Conservation (phyloP, 2,113 vertebrate species). For the Trematocara macrostoma region DNA sequence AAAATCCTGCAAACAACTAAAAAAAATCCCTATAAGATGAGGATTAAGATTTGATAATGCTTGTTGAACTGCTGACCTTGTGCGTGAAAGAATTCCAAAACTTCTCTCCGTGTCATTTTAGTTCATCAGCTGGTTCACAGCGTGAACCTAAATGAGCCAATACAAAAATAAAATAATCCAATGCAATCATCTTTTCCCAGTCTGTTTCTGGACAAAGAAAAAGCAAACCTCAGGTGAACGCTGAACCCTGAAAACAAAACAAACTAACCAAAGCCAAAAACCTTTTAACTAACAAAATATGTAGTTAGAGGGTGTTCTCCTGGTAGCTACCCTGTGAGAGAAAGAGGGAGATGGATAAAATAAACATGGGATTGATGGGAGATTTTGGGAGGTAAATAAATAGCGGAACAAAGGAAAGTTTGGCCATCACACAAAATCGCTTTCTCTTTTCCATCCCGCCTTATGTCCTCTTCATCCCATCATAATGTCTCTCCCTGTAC, state of each 20-base stretch:
- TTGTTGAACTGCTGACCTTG: background rate
- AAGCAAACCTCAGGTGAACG: slow-evolving; percentile 7
- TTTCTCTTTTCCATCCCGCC: background rate
- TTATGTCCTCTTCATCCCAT: background rate
- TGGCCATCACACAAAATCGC: background rate
- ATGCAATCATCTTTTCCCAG: background rate
- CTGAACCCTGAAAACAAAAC: slow-evolving; percentile 1
- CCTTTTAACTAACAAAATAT: background rate
- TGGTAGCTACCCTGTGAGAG: background rate
- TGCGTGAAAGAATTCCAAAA: background rate
- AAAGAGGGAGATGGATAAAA: background rate
- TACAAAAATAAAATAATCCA: background rate
- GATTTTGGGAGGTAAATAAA: background rate
- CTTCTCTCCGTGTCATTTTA: background rate
- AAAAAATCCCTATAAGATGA: background rate
- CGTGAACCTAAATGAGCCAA: background rate
- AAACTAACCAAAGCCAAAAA: background rate
- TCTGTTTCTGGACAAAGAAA: background rate
- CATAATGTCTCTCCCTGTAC: background rate
- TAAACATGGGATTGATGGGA: background rate
- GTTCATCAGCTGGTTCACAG: background rate
- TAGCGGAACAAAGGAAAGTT: slow-evolving; percentile 5
- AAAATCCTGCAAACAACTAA: background rate
- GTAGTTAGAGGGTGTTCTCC: background rate
- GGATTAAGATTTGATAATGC: background rate